phyloP scores from a whole-genome alignment of 2,797 vertebrate species.

The Gouania willdenowi region DNA sequence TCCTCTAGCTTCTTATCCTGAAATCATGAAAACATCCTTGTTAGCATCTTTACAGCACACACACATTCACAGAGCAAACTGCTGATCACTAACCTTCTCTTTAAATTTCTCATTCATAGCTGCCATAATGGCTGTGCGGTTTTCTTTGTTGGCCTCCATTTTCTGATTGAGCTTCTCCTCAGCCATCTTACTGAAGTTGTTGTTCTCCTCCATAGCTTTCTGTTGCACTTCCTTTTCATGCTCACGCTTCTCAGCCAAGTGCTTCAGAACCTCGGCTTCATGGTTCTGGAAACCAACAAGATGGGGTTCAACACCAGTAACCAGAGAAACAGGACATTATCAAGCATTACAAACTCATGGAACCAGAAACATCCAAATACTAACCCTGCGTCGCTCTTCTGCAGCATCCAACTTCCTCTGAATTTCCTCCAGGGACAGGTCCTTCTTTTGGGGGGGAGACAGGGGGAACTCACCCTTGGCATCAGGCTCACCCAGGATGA shows the following conservation, averaged over 20 bases:
- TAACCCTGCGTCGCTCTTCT: constrained; percentile 94
- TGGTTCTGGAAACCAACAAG: constrained; percentile 74
- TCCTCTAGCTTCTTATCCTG: constrained; percentile 93
- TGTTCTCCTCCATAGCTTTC: constrained; percentile 92
- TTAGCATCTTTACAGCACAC: accelerated
- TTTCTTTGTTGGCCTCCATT: constrained; percentile 96
- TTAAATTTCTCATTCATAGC: constrained; percentile 93
- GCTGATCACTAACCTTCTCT: constrained; percentile 82
- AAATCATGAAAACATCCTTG: too few species aligned
- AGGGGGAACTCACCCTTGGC: constrained; percentile 88
- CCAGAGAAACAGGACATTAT: too few species aligned
- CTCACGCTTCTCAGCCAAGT: constrained; percentile 92
- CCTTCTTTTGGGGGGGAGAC: constrained; percentile 91
- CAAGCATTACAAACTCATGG: too few species aligned
- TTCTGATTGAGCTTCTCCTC: constrained; percentile 95
- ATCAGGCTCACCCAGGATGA: constrained; percentile 83
- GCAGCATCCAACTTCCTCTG: constrained; percentile 94
- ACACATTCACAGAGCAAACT: too few species aligned
- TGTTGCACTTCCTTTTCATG: constrained; percentile 93
- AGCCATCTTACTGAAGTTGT: constrained; percentile 96
- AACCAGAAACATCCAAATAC: too few species aligned
- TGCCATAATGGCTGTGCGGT: constrained; percentile 89
- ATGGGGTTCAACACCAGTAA: not conserved
- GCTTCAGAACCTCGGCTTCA: constrained; percentile 92
- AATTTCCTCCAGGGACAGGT: constrained; percentile 92